These are phyloP conservation scores for Thalassophryne amazonica DNA, from an alignment of 2,797 vertebrate species.

Conservation along the genomic window DNA sequence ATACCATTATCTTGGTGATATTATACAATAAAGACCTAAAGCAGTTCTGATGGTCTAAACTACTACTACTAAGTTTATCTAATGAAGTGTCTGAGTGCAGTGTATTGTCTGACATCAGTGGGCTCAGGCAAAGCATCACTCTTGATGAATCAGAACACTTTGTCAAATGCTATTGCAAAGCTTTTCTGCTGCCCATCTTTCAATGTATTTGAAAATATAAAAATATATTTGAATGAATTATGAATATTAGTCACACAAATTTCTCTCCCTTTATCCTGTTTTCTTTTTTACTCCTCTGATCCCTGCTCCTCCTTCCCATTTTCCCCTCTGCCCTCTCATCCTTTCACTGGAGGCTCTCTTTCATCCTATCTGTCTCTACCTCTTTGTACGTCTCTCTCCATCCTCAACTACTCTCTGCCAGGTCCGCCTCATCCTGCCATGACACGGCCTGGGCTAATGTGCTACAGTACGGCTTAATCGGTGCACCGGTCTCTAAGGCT, in stretches of 20 bases:
- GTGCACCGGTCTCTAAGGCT: slow-evolving; percentile 71
- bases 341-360: slow-evolving; percentile 19
- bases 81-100: no score
- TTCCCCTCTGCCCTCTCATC: slow-evolving; percentile 19
- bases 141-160: no score
- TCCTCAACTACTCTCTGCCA: slow-evolving; percentile 53
- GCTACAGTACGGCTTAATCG: slow-evolving; percentile 72
- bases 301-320: slow-evolving; percentile 22
- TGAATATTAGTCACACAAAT: slow-evolving; percentile 45
- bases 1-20: no score
- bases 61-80: no score
- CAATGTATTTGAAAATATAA: no score
- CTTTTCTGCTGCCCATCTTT: slow-evolving; percentile 36
- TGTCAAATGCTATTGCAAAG: no score
- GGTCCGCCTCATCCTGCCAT: slow-evolving; percentile 59
- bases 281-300: slow-evolving; percentile 15
- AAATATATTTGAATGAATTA: no score
- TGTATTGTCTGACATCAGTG: no score
- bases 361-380: slow-evolving; percentile 15
- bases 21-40: no score
- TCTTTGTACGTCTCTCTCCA: slow-evolving; percentile 29
- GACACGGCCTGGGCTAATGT: slow-evolving; percentile 75
- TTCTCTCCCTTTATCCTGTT: slow-evolving; percentile 29
- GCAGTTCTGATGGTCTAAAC: no score
- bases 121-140: no score